Conservation (phyloP, 2,113 vertebrate species). For the Galemys pyrenaicus region DNA sequence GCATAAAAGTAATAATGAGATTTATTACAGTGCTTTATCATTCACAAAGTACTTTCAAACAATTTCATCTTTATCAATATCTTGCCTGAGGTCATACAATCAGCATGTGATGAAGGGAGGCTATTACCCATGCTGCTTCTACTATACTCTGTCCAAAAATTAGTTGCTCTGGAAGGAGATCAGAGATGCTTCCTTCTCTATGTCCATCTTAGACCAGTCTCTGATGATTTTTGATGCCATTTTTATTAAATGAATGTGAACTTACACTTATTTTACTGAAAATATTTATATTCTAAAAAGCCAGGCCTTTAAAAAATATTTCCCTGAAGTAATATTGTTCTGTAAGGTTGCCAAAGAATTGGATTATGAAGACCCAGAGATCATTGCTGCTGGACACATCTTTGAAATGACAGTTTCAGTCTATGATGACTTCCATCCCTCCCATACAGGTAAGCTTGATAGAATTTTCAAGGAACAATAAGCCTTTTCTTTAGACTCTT, state of each 20-base stretch:
- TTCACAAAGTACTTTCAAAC: not conserved
- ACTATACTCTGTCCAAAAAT: not conserved
- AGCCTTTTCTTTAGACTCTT: not conserved
- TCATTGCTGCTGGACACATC: constrained; percentile 54
- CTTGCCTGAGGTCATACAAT: not conserved
- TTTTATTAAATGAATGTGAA: not conserved
- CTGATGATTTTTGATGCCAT: not conserved
- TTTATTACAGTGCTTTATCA: not conserved
- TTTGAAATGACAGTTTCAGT: constrained; percentile 60
- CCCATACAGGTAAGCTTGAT: constrained; percentile 70
- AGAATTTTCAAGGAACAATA: not conserved
- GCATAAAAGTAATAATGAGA: not conserved
- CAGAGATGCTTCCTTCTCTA: not conserved
- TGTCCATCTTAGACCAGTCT: not conserved
- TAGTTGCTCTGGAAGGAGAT: not conserved
- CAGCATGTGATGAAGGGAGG: not conserved
- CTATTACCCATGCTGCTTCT: not conserved
- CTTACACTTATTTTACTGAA: not conserved
- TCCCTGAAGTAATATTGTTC: constrained; percentile 18
- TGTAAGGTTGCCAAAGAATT: constrained; percentile 61
- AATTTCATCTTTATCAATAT: constrained; percentile 4
- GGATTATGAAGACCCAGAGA: constrained; percentile 67
- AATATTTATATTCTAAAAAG: not conserved
- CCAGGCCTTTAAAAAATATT: not conserved
- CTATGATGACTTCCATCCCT: constrained; percentile 31